Percentiles rank a stretch among this genome's conserved stretches.
Evolutionary conservation across 1,140 invertebrate species (phyloP).

Genomic region (Hestina assimilis): DNA sequence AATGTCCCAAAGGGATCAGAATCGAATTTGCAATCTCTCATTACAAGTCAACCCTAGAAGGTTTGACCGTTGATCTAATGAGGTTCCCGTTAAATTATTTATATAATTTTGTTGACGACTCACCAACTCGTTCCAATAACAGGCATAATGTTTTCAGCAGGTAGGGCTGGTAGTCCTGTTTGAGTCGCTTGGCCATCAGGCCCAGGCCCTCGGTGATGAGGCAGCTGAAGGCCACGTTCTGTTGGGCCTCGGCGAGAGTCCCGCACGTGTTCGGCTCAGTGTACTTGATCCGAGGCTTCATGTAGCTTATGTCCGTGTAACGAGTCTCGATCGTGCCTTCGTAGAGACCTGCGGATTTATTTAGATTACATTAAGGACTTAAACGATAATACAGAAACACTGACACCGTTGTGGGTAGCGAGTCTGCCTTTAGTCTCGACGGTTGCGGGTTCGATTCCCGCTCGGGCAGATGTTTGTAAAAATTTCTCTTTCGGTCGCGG

Average conservation of each 20-base stretch:
- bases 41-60: too few relatives aligned
- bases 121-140: slow-evolving; percentile 83
- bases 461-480: too few relatives aligned
- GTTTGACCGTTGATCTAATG: too few relatives aligned
- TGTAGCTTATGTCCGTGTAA: slow-evolving; percentile 67
- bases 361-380: not conserved
- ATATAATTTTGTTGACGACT: slow-evolving; percentile 23
- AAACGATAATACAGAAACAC: not conserved
- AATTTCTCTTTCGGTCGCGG: too few relatives aligned
- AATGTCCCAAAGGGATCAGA: too few relatives aligned
- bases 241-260: slow-evolving; percentile 75
- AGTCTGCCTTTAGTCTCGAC: too few relatives aligned
- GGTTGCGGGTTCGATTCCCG: too few relatives aligned
- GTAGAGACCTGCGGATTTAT: slow-evolving; percentile 46
- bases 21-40: too few relatives aligned
- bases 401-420: too few relatives aligned
- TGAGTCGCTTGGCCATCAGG: slow-evolving; percentile 75
- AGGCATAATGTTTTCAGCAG: slow-evolving; percentile 82
- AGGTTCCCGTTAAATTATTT: too few relatives aligned
- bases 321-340: slow-evolving; percentile 62
- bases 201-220: slow-evolving; percentile 82
- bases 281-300: slow-evolving; percentile 30
- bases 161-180: slow-evolving; percentile 76
- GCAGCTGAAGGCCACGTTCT: slow-evolving; percentile 81
- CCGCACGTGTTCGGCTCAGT: slow-evolving; percentile 32